These are phyloP conservation scores for Sebastes matsubarae DNA, from an alignment of 2,797 vertebrate genomes.

Conservation along the genomic window DNA sequence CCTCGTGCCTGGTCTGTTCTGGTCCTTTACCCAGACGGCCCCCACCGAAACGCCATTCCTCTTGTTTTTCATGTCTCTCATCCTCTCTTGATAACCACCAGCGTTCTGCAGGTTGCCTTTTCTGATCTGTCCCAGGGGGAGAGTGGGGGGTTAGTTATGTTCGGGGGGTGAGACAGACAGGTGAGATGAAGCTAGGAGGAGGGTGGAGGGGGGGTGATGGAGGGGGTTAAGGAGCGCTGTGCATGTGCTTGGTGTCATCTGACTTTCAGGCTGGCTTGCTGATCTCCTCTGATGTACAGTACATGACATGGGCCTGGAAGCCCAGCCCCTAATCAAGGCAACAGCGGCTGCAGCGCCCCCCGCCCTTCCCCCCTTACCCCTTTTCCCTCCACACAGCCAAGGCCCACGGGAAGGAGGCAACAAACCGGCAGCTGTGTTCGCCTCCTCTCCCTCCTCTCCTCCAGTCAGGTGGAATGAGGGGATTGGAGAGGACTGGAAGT, in stretches of 20 bases:
- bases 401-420: constrained; percentile 74
- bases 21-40: constrained; percentile 48
- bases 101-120: constrained; percentile 20
- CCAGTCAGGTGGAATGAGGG: constrained; percentile 92
- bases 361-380: constrained; percentile 28
- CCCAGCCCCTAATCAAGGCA: constrained; percentile 88
- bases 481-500: constrained; percentile 84
- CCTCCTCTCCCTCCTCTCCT: constrained; percentile 52
- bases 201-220: not conserved
- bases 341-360: constrained; percentile 60
- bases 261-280: constrained; percentile 91
- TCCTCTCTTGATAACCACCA: constrained; percentile 13
- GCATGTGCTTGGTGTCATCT: constrained; percentile 90
- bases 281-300: constrained; percentile 95
- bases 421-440: constrained; percentile 84
- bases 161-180: not conserved
- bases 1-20: constrained; percentile 64
- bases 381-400: constrained; percentile 63
- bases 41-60: constrained; percentile 23
- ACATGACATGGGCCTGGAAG: constrained; percentile 89
- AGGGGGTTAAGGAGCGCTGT: constrained; percentile 45
- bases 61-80: not conserved
- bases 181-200: constrained; percentile 22
- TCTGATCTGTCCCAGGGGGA: constrained; percentile 1
- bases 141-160: not conserved